phyloP scores from a whole-genome alignment of 2,888 invertebrate genomes.

The Ophioninae sp. region DNA sequence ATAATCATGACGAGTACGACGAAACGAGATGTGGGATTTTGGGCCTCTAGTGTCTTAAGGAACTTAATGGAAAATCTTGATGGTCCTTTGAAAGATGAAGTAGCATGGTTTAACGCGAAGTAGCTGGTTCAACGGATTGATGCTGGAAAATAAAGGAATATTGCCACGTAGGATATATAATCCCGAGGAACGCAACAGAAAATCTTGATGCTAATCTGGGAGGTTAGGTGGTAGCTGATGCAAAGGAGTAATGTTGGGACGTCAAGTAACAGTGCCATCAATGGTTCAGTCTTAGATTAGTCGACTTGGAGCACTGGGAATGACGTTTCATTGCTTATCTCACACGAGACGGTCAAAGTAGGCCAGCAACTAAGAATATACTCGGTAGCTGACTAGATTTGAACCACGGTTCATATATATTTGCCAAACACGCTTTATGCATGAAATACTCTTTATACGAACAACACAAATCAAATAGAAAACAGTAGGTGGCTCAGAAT shows the following conservation, averaged over 20 bases:
- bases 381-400: neutral
- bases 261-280: neutral
- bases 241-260: neutral
- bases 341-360: neutral
- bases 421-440: neutral
- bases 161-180: no score
- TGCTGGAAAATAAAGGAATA: neutral
- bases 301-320: neutral
- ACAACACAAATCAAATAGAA: neutral
- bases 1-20: conserved; percentile 14
- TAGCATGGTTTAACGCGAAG: no score
- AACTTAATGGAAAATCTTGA: neutral
- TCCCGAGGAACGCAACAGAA: neutral
- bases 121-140: neutral
- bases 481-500: neutral
- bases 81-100: neutral
- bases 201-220: neutral
- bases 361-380: neutral
- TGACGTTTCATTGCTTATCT: neutral
- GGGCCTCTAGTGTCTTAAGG: neutral
- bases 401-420: neutral
- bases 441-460: neutral
- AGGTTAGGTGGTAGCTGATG: neutral
- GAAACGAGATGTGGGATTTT: conserved; percentile 1
- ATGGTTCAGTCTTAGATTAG: neutral